Base-by-base conservation (phyloP, 2,113 vertebrate species). In the Danionella cerebrum region DNA sequence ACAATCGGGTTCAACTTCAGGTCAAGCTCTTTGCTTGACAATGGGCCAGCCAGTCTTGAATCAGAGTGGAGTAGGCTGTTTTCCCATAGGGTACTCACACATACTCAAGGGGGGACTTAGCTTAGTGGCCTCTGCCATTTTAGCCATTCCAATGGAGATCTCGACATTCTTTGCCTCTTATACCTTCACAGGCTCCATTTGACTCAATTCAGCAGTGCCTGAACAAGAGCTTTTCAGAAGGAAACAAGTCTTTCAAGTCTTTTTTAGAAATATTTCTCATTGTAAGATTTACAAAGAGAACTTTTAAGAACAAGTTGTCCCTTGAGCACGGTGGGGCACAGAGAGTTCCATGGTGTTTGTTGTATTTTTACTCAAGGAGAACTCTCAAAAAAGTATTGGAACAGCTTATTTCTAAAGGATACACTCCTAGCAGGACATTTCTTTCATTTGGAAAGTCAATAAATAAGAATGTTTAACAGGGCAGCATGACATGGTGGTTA, bases 1-100 rank as follows among this genome's bases (percentile, higher is more conserved):
- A 94, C 92, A 92, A 94, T 93, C 87, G 90, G 92, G 96, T 98
- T 98, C 96, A 98, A 91, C 93, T 92, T 89, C 83, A 91, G 96
- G 96, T 98, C 96, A 98, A 89, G 88, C 93, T 89, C 81, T 85
- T 91, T 89, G 89, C 85, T 92, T 98, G 94, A 96, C 94, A 83
- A 78, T 55, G 72, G 78, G 91, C 94, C 95, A 95, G 90, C 88
- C 93, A 89, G 88, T 92, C 94, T 93, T 96, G 93, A 95, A 93
- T 93, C 89, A 90, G 90, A 95, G 91, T 87, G 86, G 79, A 84
- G 83, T 78, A 84, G 83, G 85, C 86, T 83, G 83, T 81, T 79
- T 85, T 85, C 82, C 82, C 84, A 86, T 82, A 87, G 84, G 87
- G 82, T 81, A 74, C 81, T 82, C 81, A 73, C 79, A 83, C 16